Base-by-base conservation (phyloP, 2,888 invertebrate genomes). In the Ophioninae sp. region DNA sequence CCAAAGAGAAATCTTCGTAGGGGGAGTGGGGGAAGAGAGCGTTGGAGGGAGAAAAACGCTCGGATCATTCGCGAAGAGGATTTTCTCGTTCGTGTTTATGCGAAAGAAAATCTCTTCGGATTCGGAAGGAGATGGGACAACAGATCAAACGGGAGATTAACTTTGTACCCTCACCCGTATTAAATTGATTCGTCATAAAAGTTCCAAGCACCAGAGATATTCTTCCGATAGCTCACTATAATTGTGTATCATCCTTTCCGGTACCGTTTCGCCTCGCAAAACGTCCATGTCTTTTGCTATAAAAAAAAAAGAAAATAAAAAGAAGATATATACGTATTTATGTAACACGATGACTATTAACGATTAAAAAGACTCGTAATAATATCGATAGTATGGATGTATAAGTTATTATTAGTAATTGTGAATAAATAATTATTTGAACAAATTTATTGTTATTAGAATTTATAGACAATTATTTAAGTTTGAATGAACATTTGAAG, bases 121-220 rank as follows among this genome's bases (percentile, higher is more conserved):
- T 65, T 65, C 77, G 68, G 13, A 62, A 68, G 21, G 57, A 61
- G 41, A 67, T 61, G 50, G 30, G 67, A 37, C 61, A 78, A 72
- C 79, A 89, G 89, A 90, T 90, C 87, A 86, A 87, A 86, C 77
- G 82, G 44, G 57, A 87, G 89, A 90, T 90, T 89, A 88, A 87
- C 82, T 86, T 86, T 85, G 82, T 85, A n/a, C 85, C 68, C 78
- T 64, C 30, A 41, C 65, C 30, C 72, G 79, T 70, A 50, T 39
- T 10, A 75, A 75, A 79, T 81, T 81, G 57, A 79, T 81, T 75
- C 78, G 78, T 75, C 78, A 59, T 68, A 67, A 70, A 70, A 73
- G 41, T 21, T 62, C 67, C 61, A 73, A 73, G 23, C 73, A 79
- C 79, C 65, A 73, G 72, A n/a, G 65, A 64, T 20, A 56, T 67